A percentile compares a stretch with the other conserved stretches of the same genome.
phyloP scores from a whole-genome alignment of 2,797 vertebrate genomes.

The Taenioides sp. region DNA sequence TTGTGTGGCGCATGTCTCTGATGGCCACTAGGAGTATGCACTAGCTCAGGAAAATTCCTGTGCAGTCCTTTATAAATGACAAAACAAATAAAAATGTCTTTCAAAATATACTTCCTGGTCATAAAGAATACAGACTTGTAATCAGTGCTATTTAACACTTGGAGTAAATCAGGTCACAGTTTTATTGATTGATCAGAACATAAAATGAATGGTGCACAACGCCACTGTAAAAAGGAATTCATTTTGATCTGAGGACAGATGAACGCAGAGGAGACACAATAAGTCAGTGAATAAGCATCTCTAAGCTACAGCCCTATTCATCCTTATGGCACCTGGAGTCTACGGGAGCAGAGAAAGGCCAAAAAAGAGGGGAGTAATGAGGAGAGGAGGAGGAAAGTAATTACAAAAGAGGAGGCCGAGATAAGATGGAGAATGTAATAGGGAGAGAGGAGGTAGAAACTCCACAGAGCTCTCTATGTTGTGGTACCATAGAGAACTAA shows the following conservation, averaged over 20 bases:
- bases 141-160: not conserved
- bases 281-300: conserved; percentile 29
- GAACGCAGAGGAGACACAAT: conserved; percentile 30
- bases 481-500: conserved; percentile 23
- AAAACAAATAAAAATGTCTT: no score
- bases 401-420: conserved; percentile 24
- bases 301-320: conserved; percentile 30
- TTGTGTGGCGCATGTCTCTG: no score
- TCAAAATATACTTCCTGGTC: no score
- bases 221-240: not conserved
- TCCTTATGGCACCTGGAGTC: conserved; percentile 25
- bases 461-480: conserved; percentile 53
- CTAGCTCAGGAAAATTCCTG: no score
- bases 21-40: no score
- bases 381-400: conserved; percentile 19
- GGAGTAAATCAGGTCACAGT: conserved; percentile 16
- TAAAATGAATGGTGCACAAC: conserved; percentile 16
- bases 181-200: conserved; percentile 35
- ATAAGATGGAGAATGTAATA: conserved; percentile 40
- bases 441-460: conserved; percentile 18
- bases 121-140: not conserved
- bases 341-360: not conserved
- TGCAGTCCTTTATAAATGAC: no score
- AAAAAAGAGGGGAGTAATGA: conserved; percentile 11
- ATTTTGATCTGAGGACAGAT: conserved; percentile 25